A percentile compares a stretch with the other conserved stretches of the same genome.
Conservation (phyloP, 2,888 invertebrate species). For the Tachina fera region DNA sequence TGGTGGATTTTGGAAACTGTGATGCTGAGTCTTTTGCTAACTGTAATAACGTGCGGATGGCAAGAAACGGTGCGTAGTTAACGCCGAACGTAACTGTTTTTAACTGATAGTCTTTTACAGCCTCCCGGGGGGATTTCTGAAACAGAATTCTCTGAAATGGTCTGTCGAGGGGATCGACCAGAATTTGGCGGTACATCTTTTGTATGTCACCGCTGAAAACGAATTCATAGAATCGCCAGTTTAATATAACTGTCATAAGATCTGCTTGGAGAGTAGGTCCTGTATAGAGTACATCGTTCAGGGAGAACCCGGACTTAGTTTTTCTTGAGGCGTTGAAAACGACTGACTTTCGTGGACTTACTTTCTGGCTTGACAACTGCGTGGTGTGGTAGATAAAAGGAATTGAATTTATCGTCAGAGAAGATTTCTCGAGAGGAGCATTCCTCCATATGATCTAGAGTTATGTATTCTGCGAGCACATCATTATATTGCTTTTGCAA, state of each 20-base stretch:
- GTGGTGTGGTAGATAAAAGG: constrained; percentile 34
- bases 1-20: constrained; percentile 41
- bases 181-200: constrained; percentile 71
- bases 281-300: no score
- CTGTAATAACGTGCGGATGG: constrained; percentile 61
- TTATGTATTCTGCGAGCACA: no score
- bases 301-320: constrained; percentile 38
- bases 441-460: no score
- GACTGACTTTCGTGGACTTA: constrained; percentile 64
- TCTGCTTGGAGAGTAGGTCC: constrained; percentile 65
- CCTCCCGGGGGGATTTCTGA: not conserved
- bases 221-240: no score
- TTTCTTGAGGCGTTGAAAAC: constrained; percentile 71
- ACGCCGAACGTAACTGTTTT: constrained; percentile 70
- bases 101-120: constrained; percentile 54
- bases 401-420: no score
- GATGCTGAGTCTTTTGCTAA: constrained; percentile 47
- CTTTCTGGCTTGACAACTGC: constrained; percentile 61
- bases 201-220: no score
- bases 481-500: no score
- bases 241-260: no score
- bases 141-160: constrained; percentile 67
- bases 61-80: no score
- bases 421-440: no score
- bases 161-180: constrained; percentile 49